Evolutionary conservation across 2,797 vertebrate species (phyloP).

Genomic region (Galaxias olidus): DNA sequence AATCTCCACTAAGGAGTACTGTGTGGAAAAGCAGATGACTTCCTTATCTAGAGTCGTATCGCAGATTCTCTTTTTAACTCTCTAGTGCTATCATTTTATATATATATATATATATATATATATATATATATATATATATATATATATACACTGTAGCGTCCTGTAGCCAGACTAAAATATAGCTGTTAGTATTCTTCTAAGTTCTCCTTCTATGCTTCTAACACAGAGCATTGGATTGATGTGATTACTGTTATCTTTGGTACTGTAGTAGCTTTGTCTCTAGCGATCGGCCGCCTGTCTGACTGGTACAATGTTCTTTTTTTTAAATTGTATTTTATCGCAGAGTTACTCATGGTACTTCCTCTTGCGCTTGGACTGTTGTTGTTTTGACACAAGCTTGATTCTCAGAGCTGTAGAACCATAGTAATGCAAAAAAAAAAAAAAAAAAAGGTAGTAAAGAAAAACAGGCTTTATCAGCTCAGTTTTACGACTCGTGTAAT

Average conservation of each 20-base stretch:
- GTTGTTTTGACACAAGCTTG: conserved; percentile 54
- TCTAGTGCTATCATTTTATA: conserved; percentile 8
- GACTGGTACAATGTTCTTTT: conserved; percentile 44
- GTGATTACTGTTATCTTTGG: conserved; percentile 58
- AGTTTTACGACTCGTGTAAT: conserved; percentile 57
- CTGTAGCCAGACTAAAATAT: conserved; percentile 62
- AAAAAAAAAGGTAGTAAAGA: conserved; percentile 19
- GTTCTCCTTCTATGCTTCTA: conserved; percentile 40
- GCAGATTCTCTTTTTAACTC: conserved; percentile 31
- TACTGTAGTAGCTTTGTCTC: conserved; percentile 67
- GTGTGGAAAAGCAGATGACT: conserved; percentile 1
- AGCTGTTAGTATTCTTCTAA: conserved; percentile 63
- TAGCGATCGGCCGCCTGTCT: conserved; percentile 54
- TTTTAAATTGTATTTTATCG: conserved; percentile 13
- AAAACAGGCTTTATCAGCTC: conserved; percentile 16
- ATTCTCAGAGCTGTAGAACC: conserved; percentile 62
- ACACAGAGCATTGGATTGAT: conserved; percentile 47
- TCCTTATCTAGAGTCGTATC: conserved; percentile 20
- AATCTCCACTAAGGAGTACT: no score
- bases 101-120: no score
- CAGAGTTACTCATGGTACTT: conserved; percentile 54
- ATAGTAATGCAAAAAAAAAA: conserved; percentile 53
- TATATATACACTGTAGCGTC: conserved; percentile 60
- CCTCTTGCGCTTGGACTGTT: conserved; percentile 54
- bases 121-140: no score